These are phyloP conservation scores for Lumbricus terrestris DNA, from an alignment of 2,888 invertebrate species.

Conservation along the genomic window DNA sequence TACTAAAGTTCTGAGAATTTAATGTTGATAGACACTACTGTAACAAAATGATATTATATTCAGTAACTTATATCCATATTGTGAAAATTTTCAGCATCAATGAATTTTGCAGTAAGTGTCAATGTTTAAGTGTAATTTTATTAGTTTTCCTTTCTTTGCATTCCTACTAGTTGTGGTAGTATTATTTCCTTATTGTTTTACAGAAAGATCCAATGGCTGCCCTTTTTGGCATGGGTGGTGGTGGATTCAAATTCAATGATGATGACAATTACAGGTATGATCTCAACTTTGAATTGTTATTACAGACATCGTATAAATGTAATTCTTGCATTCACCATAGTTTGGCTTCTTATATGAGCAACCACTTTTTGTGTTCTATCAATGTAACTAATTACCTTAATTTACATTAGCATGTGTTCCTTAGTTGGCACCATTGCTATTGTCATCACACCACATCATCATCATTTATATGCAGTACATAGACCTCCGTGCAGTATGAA, in stretches of 20 bases:
- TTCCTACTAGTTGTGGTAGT: not conserved
- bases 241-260: constrained; percentile 66
- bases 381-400: no score
- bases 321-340: not conserved
- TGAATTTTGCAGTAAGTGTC: not conserved
- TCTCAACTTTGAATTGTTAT: not conserved
- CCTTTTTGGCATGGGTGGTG: constrained; percentile 33
- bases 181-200: not conserved
- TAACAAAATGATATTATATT: no score
- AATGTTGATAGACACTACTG: no score
- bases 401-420: no score
- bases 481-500: no score
- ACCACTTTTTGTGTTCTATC: not conserved
- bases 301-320: not conserved
- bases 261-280: constrained; percentile 62
- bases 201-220: constrained; percentile 27
- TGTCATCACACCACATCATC: no score
- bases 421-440: no score
- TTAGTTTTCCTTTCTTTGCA: not conserved
- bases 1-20: no score
- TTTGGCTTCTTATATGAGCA: not conserved
- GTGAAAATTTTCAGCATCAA: not conserved
- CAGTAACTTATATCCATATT: no score
- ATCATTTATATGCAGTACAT: no score
- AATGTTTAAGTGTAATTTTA: not conserved